Conservation (phyloP, 2,888 invertebrate genomes). For the Orthosia cruda region DNA sequence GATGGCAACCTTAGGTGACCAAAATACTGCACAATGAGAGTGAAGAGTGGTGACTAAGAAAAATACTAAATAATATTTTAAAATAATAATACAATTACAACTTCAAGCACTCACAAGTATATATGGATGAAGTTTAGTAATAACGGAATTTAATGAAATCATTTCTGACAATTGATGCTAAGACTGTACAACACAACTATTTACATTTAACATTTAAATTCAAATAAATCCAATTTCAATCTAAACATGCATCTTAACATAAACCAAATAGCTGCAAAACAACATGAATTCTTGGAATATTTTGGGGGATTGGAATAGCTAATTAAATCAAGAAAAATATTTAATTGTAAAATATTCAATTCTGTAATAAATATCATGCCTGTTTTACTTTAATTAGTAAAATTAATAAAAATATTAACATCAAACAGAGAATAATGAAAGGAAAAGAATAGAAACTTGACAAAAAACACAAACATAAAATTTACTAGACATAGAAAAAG, state of each 20-base stretch:
- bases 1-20: constrained; percentile 38
- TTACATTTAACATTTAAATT: constrained; percentile 39
- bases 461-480: constrained; percentile 11
- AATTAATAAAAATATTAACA: neutral
- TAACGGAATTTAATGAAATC: constrained; percentile 34
- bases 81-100: constrained; percentile 41
- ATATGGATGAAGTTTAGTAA: constrained; percentile 37
- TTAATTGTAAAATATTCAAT: neutral
- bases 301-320: constrained; percentile 30
- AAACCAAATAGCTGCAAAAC: constrained; percentile 37
- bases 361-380: constrained; percentile 26
- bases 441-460: constrained; percentile 7
- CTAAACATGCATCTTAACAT: constrained; percentile 59
- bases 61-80: constrained; percentile 27
- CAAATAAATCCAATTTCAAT: constrained; percentile 35
- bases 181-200: constrained; percentile 53
- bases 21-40: constrained; percentile 44
- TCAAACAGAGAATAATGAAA: neutral
- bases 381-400: neutral
- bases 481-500: constrained; percentile 8
- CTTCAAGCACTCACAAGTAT: constrained; percentile 59
- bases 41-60: constrained; percentile 30
- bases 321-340: constrained; percentile 15
- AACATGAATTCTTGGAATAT: constrained; percentile 25
- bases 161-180: constrained; percentile 39